These are phyloP conservation scores for Drosophila lacteicornis DNA, from an alignment of 1,140 invertebrate genomes.

Conservation along the genomic window DNA sequence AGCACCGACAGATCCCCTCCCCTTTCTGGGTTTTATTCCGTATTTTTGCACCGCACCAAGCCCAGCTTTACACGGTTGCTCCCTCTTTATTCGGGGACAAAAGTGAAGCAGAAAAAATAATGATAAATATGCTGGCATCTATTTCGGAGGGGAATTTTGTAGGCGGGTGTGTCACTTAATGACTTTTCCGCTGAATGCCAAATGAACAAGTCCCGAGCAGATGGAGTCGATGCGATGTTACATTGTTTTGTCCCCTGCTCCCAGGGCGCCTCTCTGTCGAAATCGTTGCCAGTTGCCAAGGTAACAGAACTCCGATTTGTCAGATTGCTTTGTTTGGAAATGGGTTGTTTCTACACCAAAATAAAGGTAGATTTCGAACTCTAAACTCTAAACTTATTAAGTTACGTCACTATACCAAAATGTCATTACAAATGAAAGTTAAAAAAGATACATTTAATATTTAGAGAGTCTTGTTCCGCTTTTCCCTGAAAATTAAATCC, in stretches of 20 bases:
- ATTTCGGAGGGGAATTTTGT: constrained; percentile 40
- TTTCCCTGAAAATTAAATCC: constrained; percentile 1
- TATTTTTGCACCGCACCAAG: constrained; percentile 44
- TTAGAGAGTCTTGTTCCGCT: neutral
- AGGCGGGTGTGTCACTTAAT: constrained; percentile 76
- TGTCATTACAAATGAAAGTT: neutral
- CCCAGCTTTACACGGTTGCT: constrained; percentile 45
- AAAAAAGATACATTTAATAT: neutral
- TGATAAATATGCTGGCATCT: constrained; percentile 76
- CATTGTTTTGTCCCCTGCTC: constrained; percentile 44
- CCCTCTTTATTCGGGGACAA: constrained; percentile 37
- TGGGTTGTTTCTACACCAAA: neutral
- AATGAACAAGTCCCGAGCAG: constrained; percentile 31
- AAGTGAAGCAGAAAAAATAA: constrained; percentile 58
- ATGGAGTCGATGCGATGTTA: constrained; percentile 27
- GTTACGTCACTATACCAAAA: neutral
- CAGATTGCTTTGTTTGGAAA: constrained; percentile 23
- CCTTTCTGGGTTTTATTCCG: constrained; percentile 3
- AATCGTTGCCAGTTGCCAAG: constrained; percentile 24
- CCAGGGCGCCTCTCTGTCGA: constrained; percentile 16
- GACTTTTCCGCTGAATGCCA: constrained; percentile 68
- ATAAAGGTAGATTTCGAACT: neutral
- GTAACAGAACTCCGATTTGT: constrained; percentile 21
- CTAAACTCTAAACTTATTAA: neutral
- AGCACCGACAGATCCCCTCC: constrained; percentile 44